Evolutionary conservation across 1,140 invertebrate species (phyloP).

Genomic region (Papilio polytes): DNA sequence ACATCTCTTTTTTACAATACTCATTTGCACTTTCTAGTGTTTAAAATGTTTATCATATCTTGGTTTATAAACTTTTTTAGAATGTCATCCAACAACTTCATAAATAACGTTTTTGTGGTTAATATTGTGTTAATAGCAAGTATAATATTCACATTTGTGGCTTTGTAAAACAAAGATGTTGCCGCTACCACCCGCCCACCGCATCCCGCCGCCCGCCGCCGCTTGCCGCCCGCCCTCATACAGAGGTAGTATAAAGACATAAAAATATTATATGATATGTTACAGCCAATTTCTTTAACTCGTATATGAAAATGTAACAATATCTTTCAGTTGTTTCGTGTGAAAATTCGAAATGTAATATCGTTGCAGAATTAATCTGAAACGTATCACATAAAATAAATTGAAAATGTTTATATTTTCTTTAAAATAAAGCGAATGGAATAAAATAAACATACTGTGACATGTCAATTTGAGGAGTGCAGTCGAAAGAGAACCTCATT

Average conservation of each 20-base stretch:
- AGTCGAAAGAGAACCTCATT: background rate
- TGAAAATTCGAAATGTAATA: background rate
- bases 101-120: too few relatives aligned
- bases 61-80: background rate
- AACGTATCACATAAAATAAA: background rate
- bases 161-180: background rate
- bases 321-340: background rate
- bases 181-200: background rate
- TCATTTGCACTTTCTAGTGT: background rate
- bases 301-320: background rate
- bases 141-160: too few relatives aligned
- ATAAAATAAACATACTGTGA: conserved; percentile 1
- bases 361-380: background rate
- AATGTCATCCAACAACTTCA: background rate
- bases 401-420: conserved; percentile 12
- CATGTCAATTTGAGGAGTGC: background rate
- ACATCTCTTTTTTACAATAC: too few relatives aligned
- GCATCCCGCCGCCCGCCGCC: background rate
- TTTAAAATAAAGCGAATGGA: conserved; percentile 1
- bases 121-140: too few relatives aligned
- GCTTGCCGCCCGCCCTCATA: background rate
- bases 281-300: background rate
- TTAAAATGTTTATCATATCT: background rate
- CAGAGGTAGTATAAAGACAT: background rate
- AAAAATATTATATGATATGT: background rate